These are phyloP conservation scores for Marisa cornuarietis DNA, from an alignment of 1,140 invertebrate species.

Conservation along the genomic window DNA sequence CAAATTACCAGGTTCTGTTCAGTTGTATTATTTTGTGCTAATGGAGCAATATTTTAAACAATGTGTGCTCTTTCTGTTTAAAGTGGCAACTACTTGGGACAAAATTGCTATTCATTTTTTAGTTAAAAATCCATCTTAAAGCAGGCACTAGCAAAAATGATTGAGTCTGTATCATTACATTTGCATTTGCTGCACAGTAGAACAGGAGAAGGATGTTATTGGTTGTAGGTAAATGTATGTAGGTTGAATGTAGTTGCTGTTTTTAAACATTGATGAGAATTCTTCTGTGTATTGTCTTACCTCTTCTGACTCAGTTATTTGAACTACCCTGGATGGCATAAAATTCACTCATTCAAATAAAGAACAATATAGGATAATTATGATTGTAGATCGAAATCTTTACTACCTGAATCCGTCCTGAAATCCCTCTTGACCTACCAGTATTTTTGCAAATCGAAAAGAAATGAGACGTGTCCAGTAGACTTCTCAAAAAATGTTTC, in stretches of 20 bases:
- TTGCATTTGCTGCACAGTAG: neutral
- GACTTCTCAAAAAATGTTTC: neutral
- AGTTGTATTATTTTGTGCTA: neutral
- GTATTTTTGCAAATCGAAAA: too few relatives aligned
- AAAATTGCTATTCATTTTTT: neutral
- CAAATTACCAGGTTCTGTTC: slow-evolving; percentile 72
- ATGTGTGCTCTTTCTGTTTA: neutral
- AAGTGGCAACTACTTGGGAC: neutral
- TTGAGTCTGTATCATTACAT: neutral
- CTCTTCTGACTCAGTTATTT: too few relatives aligned
- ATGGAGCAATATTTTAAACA: neutral
- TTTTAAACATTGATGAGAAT: neutral
- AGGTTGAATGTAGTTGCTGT: neutral
- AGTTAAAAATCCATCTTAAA: neutral
- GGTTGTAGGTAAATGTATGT: neutral
- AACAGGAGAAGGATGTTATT: neutral
- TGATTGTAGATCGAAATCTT: too few relatives aligned
- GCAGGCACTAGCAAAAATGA: neutral
- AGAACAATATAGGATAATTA: too few relatives aligned
- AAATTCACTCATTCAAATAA: too few relatives aligned
- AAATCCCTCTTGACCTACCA: too few relatives aligned
- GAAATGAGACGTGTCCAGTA: too few relatives aligned
- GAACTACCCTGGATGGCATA: too few relatives aligned
- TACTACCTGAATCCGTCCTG: too few relatives aligned
- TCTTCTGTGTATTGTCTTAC: neutral